Base-by-base conservation (phyloP, 2,113 vertebrate species). In the Phaetusa simplex region DNA sequence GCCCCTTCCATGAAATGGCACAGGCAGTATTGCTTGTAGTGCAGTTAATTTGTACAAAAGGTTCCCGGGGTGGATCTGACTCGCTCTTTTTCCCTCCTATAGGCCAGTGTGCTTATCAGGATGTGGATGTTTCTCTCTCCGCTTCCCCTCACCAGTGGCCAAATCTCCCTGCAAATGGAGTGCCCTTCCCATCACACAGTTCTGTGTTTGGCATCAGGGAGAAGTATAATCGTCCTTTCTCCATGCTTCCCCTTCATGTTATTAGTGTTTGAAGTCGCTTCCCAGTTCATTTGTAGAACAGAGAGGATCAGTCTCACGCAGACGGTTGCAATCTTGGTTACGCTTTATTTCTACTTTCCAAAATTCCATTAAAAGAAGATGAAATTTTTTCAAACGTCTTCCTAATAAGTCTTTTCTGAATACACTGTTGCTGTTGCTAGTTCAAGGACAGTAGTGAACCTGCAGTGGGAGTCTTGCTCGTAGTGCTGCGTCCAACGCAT, bases 401-500 rank as follows among this genome's bases (percentile, higher is more conserved):
- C 69, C 82, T 45, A 43, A 64, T 61, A 30, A 67, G 42, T 42
- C 26, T 94, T 47, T 79, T 59, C 21, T 10, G 74, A 45, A 34
- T 45, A 30, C 32, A 59, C 15, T 11, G 12, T 71, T 70, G 56
- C 66, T 72, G 43, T 24, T 71, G 52, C 36, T 47, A 42, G 23
- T 77, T 59, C 61, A 34, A 73, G 71, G 43, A 38, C 1, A 22
- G 38, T 5, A 62, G 45, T 19, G 50, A 61, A 61, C 21, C 56
- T 45, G 67, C 67, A 55, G 38, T 5, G 40, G 29, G 50, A 36
- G 47, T 56, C 45, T 17, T 21, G 8, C 32, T 50, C 20, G 40
- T 1, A 0, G 30, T 2, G 1, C 43, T 55, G 22, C 17, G 6
- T 14, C 56, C 79, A 34, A 3, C 2, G 2, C 49, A 9, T 0